Evolutionary conservation across 2,113 vertebrate species (phyloP), one percentile per base, ranked within the genome.

Genomic region (Ibidorhyncha struthersii): DNA sequence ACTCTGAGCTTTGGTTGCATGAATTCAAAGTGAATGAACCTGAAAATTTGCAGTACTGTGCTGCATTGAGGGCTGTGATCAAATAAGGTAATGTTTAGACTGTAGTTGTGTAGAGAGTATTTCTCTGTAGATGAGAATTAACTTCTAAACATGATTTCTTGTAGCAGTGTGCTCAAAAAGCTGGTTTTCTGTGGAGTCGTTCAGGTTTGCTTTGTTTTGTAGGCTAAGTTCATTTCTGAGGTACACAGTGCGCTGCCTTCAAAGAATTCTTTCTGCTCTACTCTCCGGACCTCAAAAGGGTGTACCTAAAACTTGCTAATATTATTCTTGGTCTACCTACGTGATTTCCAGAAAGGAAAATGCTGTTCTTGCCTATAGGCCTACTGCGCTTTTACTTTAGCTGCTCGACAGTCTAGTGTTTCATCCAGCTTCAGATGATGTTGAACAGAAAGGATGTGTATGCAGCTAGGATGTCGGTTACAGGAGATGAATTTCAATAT

Each of bases 331-430:
- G 9, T 58, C 81, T 78, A 17, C 25, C 38, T 59, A 34, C 2
- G 0, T 78, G 56, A n/a, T 59, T 78, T 76, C 21, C 20, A 16
- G 56, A 53, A 65, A 36, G 25, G 23, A 41, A 84, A 78, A 14
- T 0, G 3, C 17, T 71, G 7, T 38, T 67, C 26, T 82, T 76
- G 32, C 70, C 53, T 53, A 0, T 12, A 40, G 66, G 41, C 47
- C 70, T 82, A 2, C 29, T 16, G 36, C 1, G 1, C 13, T 40
- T 76, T 73, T 29, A 6, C 32, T 80, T 26, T 2, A 77, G 47
- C 26, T 50, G 19, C 38, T 71, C 0, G 0, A 7, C 14, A 55
- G 32, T 34, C 27, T 32, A 1, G 25, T 4, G 14, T 66, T 84
- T 56, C 8, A n/a, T 12, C 11, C 21, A 3, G 2, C 50, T 77